These are phyloP conservation scores for Lophura swinhoii DNA, from an alignment of 2,797 vertebrate species.

Conservation along the genomic window DNA sequence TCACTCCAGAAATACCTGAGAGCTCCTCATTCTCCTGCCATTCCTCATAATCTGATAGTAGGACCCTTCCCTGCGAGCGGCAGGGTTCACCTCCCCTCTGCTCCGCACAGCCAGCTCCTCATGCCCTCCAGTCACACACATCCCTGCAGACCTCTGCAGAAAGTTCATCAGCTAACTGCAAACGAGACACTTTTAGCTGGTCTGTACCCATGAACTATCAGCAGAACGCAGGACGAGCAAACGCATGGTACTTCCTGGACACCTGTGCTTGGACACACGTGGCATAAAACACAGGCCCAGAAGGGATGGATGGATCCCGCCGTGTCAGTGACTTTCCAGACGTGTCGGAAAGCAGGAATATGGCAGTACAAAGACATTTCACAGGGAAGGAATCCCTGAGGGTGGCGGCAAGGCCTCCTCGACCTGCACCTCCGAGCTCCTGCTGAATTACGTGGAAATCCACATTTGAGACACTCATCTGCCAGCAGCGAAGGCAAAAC, in stretches of 20 bases:
- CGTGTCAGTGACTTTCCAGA: background rate
- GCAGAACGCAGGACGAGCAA: fast-evolving
- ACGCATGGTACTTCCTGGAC: background rate
- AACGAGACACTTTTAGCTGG: background rate
- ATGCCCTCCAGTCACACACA: fast-evolving
- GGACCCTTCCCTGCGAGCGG: background rate
- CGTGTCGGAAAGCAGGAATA: background rate
- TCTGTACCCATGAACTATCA: background rate
- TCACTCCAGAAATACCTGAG: background rate
- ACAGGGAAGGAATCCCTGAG: background rate
- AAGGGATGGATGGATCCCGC: background rate
- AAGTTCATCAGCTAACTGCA: background rate
- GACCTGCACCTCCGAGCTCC: background rate
- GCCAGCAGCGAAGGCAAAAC: background rate
- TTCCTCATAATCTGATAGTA: background rate
- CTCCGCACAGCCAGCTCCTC: background rate
- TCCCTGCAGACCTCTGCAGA: too few species aligned
- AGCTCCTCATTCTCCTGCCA: background rate
- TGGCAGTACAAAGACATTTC: conserved; percentile 15
- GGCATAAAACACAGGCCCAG: background rate
- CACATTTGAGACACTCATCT: background rate
- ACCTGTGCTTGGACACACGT: background rate
- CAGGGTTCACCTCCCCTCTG: background rate
- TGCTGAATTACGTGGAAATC: background rate
- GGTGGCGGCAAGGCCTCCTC: background rate